Conservation (phyloP, 2,888 invertebrate genomes). For the Tinea pellionella region DNA sequence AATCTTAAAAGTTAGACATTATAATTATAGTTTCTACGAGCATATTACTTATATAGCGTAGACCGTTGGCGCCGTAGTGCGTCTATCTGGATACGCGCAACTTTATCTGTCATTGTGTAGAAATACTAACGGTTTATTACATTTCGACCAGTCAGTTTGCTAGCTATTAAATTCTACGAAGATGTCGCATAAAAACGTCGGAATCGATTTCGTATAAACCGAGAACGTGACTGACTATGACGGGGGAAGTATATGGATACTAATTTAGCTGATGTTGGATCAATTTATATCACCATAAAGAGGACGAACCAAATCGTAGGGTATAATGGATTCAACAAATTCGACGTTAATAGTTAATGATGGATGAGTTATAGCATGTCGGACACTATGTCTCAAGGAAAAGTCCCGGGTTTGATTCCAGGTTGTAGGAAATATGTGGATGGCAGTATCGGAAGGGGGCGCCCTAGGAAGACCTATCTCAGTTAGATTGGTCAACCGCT, state of each 20-base stretch:
- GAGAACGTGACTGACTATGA: constrained; percentile 49
- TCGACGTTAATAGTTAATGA: neutral
- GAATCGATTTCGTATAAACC: constrained; percentile 67
- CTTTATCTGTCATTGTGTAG: constrained; percentile 52
- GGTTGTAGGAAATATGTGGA: too few relatives aligned
- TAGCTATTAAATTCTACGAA: constrained; percentile 61
- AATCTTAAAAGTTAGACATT: too few relatives aligned
- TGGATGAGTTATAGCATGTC: neutral
- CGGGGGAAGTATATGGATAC: constrained; percentile 37
- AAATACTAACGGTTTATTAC: constrained; percentile 63
- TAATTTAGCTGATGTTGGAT: constrained; percentile 41
- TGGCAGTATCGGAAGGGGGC: too few relatives aligned
- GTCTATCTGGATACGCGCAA: neutral
- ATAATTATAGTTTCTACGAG: too few relatives aligned
- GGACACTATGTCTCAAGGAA: too few relatives aligned
- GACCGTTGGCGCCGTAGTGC: neutral
- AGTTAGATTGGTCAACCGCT: too few relatives aligned
- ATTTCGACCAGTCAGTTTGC: constrained; percentile 57
- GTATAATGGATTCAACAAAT: neutral
- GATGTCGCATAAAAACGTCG: constrained; percentile 59
- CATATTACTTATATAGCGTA: neutral
- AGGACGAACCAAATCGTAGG: neutral
- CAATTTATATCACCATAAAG: constrained; percentile 24
- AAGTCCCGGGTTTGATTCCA: too few relatives aligned
- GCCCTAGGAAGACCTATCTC: too few relatives aligned